These are phyloP conservation scores for Aurelia coerulea DNA, from an alignment of 30 jellyfish, hydroid and myxozoan genomes.

Conservation along the genomic window DNA sequence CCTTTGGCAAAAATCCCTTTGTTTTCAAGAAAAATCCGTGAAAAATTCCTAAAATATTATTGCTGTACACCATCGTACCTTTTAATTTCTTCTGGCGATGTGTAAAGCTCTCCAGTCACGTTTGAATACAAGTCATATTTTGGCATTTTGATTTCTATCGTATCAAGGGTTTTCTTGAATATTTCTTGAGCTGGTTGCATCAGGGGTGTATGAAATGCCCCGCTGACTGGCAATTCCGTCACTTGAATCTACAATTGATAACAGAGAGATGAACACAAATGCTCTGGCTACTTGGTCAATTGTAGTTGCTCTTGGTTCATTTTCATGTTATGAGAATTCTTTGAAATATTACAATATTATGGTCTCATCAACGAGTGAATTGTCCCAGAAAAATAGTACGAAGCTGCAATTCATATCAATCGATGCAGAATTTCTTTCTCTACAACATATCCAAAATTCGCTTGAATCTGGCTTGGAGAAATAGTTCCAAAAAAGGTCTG, in stretches of 20 bases:
- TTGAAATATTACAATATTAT: background rate
- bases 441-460: no score
- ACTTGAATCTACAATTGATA: conserved; percentile 23
- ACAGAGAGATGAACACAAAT: background rate
- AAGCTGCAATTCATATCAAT: no score
- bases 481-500: no score
- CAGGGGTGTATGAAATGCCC: conserved; percentile 97
- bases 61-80: conserved; percentile 30
- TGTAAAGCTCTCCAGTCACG: conserved; percentile 90
- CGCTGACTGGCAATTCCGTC: conserved; percentile 87
- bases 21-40: no score
- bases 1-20: no score
- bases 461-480: no score
- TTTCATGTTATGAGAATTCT: background rate
- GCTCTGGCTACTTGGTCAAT: background rate
- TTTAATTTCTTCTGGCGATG: conserved; percentile 61
- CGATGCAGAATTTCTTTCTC: no score
- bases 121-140: conserved; percentile 74
- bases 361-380: no score
- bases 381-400: no score
- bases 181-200: conserved; percentile 90
- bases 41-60: no score
- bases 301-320: background rate
- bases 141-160: conserved; percentile 59
- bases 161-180: conserved; percentile 61